phyloP scores from a whole-genome alignment of 2,888 invertebrate species.

The Chloromyia formosa region DNA sequence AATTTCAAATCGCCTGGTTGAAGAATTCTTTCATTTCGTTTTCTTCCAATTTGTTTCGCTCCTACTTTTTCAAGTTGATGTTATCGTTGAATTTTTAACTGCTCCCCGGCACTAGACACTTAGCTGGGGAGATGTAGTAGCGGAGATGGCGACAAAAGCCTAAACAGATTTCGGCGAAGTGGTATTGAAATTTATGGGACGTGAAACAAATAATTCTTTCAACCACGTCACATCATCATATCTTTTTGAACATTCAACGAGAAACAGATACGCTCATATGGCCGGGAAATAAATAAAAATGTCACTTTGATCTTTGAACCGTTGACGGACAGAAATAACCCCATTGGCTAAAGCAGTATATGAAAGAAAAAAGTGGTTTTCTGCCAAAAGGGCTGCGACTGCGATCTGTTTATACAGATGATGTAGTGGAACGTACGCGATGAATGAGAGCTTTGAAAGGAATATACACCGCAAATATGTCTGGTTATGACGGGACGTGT shows the following conservation, averaged over 20 bases:
- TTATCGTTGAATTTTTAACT: slow-evolving; percentile 14
- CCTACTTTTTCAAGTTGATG: slow-evolving; percentile 12
- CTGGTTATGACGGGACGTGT: slow-evolving; percentile 1
- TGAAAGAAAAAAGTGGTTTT: slow-evolving; percentile 7
- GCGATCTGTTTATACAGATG: slow-evolving; percentile 35
- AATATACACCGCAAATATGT: neutral
- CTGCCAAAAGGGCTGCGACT: slow-evolving; percentile 16
- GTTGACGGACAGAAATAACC: slow-evolving; percentile 48
- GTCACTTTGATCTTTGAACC: slow-evolving; percentile 48
- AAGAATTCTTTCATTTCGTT: slow-evolving; percentile 17
- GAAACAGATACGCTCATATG: slow-evolving; percentile 22
- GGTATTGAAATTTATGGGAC: slow-evolving; percentile 49
- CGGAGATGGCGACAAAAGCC: slow-evolving; percentile 18
- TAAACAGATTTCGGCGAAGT: slow-evolving; percentile 43
- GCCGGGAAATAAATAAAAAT: slow-evolving; percentile 47
- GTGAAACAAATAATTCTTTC: slow-evolving; percentile 49
- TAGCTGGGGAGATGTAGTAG: neutral
- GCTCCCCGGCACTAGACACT: neutral
- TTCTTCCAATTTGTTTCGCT: neutral
- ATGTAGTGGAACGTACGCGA: slow-evolving; percentile 11
- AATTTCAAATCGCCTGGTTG: slow-evolving; percentile 33
- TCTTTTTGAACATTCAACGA: slow-evolving; percentile 1
- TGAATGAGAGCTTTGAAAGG: neutral
- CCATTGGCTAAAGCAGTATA: slow-evolving; percentile 2
- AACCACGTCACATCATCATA: slow-evolving; percentile 40